A percentile compares a stretch with the other conserved stretches of the same genome.
Evolutionary conservation across 2,113 vertebrate species (phyloP).

Genomic region (Archilochus colubris): DNA sequence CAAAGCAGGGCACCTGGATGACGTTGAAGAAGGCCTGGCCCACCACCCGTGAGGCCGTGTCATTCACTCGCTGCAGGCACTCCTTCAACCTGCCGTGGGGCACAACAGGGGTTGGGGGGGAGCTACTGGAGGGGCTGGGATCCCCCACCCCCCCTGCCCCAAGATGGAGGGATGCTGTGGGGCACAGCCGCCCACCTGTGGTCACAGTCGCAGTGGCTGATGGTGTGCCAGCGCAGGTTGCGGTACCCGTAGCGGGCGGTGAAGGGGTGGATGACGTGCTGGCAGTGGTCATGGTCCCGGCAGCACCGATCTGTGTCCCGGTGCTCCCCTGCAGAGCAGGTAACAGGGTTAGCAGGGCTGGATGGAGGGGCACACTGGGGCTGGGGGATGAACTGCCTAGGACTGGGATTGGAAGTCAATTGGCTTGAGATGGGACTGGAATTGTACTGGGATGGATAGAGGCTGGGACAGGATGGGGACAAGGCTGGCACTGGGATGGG

Average conservation of each 20-base stretch:
- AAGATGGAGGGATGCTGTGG: rapidly evolving
- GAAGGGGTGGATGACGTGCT: conserved; percentile 89
- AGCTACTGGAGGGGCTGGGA: too few species aligned
- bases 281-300: conserved; percentile 89
- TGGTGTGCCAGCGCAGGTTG: conserved; percentile 89
- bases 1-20: conserved; percentile 88
- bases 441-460: background rate
- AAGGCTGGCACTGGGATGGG: too few species aligned
- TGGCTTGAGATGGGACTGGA: rapidly evolving
- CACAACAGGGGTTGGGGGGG: rapidly evolving
- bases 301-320: conserved; percentile 87
- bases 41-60: conserved; percentile 85
- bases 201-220: conserved; percentile 92
- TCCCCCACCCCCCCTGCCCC: rapidly evolving
- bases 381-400: background rate
- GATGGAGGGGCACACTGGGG: rapidly evolving
- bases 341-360: background rate
- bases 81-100: conserved; percentile 79
- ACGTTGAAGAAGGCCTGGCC: conserved; percentile 91
- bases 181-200: conserved; percentile 55
- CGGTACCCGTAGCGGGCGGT: conserved; percentile 83
- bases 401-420: rapidly evolving
- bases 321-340: conserved; percentile 80
- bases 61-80: conserved; percentile 84
- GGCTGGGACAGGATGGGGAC: background rate